Evolutionary conservation across 2,113 vertebrate genomes (phyloP).

Genomic region (Echinops telfairi): DNA sequence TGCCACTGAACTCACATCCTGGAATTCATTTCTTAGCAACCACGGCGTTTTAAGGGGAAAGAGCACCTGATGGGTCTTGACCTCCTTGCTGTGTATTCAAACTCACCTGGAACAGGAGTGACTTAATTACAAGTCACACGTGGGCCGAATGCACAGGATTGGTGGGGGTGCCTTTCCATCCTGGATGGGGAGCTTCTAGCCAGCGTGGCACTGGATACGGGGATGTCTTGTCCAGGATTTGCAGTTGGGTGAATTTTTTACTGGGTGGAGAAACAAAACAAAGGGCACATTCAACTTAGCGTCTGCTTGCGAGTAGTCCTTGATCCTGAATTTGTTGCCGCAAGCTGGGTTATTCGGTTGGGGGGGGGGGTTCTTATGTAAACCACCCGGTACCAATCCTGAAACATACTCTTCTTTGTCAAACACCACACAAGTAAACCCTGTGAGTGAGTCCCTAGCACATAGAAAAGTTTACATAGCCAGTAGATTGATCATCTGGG

Average conservation of each 20-base stretch:
- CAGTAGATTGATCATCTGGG: not conserved
- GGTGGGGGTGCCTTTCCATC: not conserved
- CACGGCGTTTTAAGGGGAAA: slow-evolving; percentile 10
- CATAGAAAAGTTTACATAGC: not conserved
- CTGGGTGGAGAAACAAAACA: not conserved
- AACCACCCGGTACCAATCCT: not conserved
- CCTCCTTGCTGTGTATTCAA: not conserved
- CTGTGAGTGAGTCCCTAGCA: not conserved
- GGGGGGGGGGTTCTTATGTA: not conserved
- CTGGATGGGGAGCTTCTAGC: not conserved
- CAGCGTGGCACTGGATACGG: too few relatives aligned
- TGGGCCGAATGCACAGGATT: not conserved
- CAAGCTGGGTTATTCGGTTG: not conserved
- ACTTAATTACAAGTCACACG: not conserved
- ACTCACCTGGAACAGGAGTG: not conserved
- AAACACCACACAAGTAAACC: not conserved
- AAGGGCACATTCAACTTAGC: not conserved
- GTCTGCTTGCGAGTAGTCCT: not conserved
- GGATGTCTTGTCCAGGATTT: not conserved
- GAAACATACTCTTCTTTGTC: not conserved
- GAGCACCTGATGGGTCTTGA: not conserved
- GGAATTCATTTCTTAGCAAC: not conserved
- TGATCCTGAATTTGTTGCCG: not conserved
- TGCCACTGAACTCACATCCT: not conserved
- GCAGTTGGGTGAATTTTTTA: not conserved